Percentiles rank a stretch among this genome's conserved stretches.
Conservation (phyloP, 2,113 vertebrate genomes). For the Fregata magnificens region DNA sequence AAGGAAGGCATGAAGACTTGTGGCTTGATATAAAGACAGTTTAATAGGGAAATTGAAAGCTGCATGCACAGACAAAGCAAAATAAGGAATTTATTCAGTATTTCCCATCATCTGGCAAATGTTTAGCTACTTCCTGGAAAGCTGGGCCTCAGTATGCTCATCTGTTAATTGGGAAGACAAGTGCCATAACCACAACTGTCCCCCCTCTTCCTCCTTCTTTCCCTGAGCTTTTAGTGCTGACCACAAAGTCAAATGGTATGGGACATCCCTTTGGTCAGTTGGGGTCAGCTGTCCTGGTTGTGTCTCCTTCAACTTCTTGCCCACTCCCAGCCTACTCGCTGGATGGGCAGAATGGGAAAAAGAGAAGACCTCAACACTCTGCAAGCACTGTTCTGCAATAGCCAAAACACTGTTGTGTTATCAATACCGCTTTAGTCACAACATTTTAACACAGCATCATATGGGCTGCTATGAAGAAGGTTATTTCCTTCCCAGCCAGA, state of each 20-base stretch:
- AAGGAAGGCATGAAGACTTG: background rate
- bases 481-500: background rate
- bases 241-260: too few relatives aligned
- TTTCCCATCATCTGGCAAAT: background rate
- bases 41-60: background rate
- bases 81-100: background rate
- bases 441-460: background rate
- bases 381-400: background rate
- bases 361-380: background rate
- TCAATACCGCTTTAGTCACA: background rate
- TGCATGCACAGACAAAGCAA: background rate
- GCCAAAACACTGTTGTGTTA: background rate
- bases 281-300: background rate
- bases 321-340: background rate
- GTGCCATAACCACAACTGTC: background rate
- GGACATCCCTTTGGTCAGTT: background rate
- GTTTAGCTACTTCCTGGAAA: background rate
- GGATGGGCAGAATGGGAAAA: background rate
- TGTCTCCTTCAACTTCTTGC: background rate
- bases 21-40: background rate
- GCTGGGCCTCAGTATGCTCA: background rate
- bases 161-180: background rate
- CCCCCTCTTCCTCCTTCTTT: background rate
- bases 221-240: background rate
- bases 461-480: background rate